Evolutionary conservation across 1,140 invertebrate species (phyloP).

Genomic region (Tribolium madens): DNA sequence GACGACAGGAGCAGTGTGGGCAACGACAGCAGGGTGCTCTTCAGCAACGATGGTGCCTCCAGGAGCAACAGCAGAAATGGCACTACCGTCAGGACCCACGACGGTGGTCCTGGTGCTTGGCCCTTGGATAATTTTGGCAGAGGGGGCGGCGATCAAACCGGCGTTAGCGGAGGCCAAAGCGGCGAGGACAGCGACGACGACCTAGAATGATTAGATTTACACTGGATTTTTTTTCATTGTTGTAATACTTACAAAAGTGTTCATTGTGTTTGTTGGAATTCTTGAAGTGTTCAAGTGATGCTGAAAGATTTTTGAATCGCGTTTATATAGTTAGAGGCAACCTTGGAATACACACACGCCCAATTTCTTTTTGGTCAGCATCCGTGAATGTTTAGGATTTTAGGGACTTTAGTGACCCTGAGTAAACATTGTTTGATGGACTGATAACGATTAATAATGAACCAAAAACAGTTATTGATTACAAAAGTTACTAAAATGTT

Average conservation of each 20-base stretch:
- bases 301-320: slow-evolving; percentile 10
- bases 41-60: slow-evolving; percentile 43
- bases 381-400: neutral
- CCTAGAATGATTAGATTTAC: slow-evolving; percentile 21
- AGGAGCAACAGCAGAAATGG: slow-evolving; percentile 39
- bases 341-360: slow-evolving; percentile 15
- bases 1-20: slow-evolving; percentile 39
- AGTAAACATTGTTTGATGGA: neutral
- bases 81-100: slow-evolving; percentile 49
- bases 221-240: neutral
- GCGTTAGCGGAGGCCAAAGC: slow-evolving; percentile 34
- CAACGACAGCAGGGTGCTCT: slow-evolving; percentile 35
- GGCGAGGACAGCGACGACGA: slow-evolving; percentile 23
- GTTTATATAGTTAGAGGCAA: slow-evolving; percentile 16
- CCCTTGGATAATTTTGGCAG: slow-evolving; percentile 45
- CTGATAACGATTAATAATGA: neutral
- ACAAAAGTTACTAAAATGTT: neutral
- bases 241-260: slow-evolving; percentile 42
- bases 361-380: slow-evolving; percentile 13
- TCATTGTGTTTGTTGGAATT: slow-evolving; percentile 42
- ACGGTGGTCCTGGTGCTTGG: slow-evolving; percentile 48
- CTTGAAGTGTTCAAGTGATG: slow-evolving; percentile 36
- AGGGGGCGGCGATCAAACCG: slow-evolving; percentile 16
- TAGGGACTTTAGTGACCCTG: neutral
- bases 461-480: neutral